A percentile compares a stretch with the other conserved stretches of the same genome.
Evolutionary conservation across 1,140 invertebrate species (phyloP).

Genomic region (Piezodorus guildinii): DNA sequence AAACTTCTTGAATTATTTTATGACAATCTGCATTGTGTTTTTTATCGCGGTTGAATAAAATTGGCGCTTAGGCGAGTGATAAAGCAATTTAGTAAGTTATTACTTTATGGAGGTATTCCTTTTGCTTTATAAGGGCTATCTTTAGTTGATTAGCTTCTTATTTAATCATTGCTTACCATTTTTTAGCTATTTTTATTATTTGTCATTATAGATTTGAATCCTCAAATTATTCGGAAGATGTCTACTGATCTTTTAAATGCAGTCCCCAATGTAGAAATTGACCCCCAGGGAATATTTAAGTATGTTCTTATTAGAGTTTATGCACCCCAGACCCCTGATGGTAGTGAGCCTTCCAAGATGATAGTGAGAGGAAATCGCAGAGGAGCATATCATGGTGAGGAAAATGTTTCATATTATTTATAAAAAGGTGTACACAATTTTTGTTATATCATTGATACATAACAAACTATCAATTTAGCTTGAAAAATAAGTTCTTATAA

Average conservation of each 20-base stretch:
- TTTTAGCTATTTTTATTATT: not conserved
- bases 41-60: not conserved
- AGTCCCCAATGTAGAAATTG: conserved; percentile 68
- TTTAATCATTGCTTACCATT: no score
- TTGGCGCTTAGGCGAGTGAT: not conserved
- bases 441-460: no score
- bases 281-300: conserved; percentile 66
- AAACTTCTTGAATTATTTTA: not conserved
- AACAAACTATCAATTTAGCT: no score
- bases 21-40: not conserved
- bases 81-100: not conserved
- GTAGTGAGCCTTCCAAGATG: conserved; percentile 40
- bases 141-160: no score
- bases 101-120: no score
- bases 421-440: no score
- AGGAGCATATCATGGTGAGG: conserved; percentile 57
- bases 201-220: not conserved
- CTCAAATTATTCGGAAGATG: conserved; percentile 4
- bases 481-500: no score
- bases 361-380: conserved; percentile 63
- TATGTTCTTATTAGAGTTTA: conserved; percentile 72
- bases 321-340: conserved; percentile 31
- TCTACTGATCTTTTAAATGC: conserved; percentile 31
- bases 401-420: not conserved
- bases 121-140: no score